phyloP scores from a whole-genome alignment of 1,140 invertebrate species.

The Pseudomyrmex cubaensis region DNA sequence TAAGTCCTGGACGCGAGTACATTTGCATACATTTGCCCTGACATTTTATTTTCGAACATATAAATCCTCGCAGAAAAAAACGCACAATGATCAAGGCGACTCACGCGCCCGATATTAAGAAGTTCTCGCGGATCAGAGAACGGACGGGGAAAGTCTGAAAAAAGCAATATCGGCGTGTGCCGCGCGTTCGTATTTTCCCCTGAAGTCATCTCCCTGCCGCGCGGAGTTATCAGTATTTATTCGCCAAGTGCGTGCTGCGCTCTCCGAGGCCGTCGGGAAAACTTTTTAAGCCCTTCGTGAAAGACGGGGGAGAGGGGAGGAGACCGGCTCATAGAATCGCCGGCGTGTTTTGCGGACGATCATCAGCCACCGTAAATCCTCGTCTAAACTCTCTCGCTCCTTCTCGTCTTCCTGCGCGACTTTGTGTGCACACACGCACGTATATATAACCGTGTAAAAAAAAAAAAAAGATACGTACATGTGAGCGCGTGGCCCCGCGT shows the following conservation, averaged over 20 bases:
- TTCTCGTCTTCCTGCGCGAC: not conserved
- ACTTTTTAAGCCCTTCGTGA: conserved; percentile 40
- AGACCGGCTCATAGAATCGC: conserved; percentile 25
- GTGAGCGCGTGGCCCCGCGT: not conserved
- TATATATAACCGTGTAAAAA: not conserved
- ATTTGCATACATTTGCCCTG: too few species aligned
- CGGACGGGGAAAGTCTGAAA: conserved; percentile 16
- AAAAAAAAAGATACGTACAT: conserved; percentile 31
- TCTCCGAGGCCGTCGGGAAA: not conserved
- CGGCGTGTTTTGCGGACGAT: conserved; percentile 17
- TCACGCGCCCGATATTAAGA: conserved; percentile 37
- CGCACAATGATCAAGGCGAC: too few species aligned
- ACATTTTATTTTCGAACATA: not conserved
- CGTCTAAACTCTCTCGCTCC: not conserved
- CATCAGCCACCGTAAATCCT: conserved; percentile 42
- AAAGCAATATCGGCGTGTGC: conserved; percentile 4
- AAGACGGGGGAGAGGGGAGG: not conserved
- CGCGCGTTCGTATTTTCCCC: not conserved
- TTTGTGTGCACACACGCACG: too few species aligned
- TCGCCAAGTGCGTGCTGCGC: conserved; percentile 20
- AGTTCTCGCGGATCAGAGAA: conserved; percentile 27
- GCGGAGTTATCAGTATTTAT: conserved; percentile 49
- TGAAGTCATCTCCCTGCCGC: not conserved
- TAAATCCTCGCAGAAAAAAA: not conserved
- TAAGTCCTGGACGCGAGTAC: not conserved